Conservation (phyloP, 35 echinoderm and acorn worm species). For the Heliocidaris erythrogramma region DNA sequence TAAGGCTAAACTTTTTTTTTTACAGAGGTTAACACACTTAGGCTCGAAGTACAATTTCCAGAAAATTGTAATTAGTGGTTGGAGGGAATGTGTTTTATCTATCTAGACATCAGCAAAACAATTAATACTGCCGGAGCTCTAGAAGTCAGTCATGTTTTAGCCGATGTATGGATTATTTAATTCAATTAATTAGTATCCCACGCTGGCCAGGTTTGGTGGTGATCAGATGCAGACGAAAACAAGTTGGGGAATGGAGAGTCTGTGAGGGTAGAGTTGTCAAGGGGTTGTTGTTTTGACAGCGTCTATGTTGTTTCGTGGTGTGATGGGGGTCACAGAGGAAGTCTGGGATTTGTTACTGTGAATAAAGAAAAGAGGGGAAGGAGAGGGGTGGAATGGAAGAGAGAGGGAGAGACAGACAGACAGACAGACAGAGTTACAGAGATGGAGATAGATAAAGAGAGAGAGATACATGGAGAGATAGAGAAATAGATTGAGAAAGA, state of each 20-base stretch:
- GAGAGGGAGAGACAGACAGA: too few species aligned
- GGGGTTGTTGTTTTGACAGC: background rate
- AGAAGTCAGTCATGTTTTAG: background rate
- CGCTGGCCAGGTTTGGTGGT: background rate
- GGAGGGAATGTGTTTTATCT: background rate
- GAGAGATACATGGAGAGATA: too few species aligned
- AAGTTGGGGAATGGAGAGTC: background rate
- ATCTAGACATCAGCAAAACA: background rate
- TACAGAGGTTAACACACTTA: background rate
- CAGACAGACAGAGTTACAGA: too few species aligned
- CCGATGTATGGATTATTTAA: background rate
- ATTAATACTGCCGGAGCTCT: background rate
- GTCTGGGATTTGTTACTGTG: background rate
- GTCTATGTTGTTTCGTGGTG: background rate
- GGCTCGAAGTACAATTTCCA: background rate
- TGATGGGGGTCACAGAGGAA: background rate
- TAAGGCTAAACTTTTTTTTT: background rate
- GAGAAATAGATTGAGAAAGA: too few species aligned
- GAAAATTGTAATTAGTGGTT: background rate
- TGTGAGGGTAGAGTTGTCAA: background rate
- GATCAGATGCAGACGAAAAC: background rate
- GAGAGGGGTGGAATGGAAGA: too few species aligned
- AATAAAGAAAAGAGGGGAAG: too few species aligned
- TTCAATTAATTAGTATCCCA: conserved; percentile 12
- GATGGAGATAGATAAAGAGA: too few species aligned